These are phyloP conservation scores for Clarias laeviceps DNA, from an alignment of 2,797 vertebrate species.

Conservation along the genomic window DNA sequence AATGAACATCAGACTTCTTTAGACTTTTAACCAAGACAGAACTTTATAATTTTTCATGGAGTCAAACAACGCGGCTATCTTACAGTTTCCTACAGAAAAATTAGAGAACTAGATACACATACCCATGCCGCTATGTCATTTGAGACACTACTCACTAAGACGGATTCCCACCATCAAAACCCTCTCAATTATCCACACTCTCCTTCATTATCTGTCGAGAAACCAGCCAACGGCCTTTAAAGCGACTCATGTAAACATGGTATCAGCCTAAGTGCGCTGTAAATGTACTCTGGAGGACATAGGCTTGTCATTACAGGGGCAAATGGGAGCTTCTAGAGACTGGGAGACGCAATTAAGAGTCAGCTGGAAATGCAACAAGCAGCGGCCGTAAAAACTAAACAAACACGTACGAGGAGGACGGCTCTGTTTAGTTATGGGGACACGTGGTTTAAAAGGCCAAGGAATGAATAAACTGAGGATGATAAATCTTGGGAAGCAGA, in stretches of 20 bases:
- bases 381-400: slow-evolving; percentile 60
- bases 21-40: neutral
- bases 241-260: slow-evolving; percentile 42
- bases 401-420: neutral
- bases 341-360: slow-evolving; percentile 72
- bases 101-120: neutral
- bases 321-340: slow-evolving; percentile 69
- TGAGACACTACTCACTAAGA: neutral
- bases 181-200: slow-evolving; percentile 31
- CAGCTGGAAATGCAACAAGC: slow-evolving; percentile 62
- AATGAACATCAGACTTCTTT: neutral
- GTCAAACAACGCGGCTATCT: neutral
- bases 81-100: neutral
- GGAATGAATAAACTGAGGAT: neutral
- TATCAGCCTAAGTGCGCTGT: slow-evolving; percentile 37
- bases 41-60: neutral
- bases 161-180: slow-evolving; percentile 9
- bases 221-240: slow-evolving; percentile 36
- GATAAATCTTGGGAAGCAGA: slow-evolving; percentile 8
- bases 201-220: slow-evolving; percentile 37
- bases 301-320: slow-evolving; percentile 74
- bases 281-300: slow-evolving; percentile 38
- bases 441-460: neutral
- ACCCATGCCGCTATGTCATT: neutral
- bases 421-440: slow-evolving; percentile 10